These are phyloP conservation scores for Buceros bicornis DNA, from an alignment of 2,797 vertebrate genomes.

Conservation along the genomic window DNA sequence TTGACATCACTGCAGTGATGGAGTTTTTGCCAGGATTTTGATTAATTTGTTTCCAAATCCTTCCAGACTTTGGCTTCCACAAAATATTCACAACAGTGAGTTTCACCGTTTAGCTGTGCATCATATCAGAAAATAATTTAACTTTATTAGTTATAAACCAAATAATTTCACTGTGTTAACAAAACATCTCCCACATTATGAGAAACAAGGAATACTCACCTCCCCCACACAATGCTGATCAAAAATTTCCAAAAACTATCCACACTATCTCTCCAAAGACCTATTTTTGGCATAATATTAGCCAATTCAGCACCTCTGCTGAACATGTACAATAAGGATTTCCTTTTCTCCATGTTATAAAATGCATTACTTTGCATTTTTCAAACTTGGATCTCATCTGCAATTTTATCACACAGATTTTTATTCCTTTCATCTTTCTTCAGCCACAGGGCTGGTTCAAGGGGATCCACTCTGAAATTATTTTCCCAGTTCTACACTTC, in stretches of 20 bases:
- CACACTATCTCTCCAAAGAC: background rate
- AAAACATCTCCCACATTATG: background rate
- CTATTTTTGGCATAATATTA: conserved; percentile 15
- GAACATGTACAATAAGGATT: conserved; percentile 7
- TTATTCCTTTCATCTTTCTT: conserved; percentile 53
- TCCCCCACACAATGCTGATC: background rate
- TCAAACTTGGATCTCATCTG: conserved; percentile 35
- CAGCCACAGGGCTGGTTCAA: conserved; percentile 15
- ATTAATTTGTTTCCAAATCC: background rate
- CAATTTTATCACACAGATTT: conserved; percentile 16
- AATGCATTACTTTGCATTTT: conserved; percentile 50
- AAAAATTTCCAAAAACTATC: background rate
- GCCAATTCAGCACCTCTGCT: conserved; percentile 33
- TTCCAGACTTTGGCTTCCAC: background rate
- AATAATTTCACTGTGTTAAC: background rate
- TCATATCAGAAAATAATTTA: background rate
- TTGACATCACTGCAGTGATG: background rate
- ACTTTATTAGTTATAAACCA: background rate
- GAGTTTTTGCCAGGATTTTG: background rate
- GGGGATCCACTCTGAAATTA: background rate
- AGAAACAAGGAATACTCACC: background rate
- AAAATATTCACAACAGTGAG: background rate
- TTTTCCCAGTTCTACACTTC: background rate
- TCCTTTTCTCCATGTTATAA: background rate
- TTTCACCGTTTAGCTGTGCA: background rate